These are phyloP conservation scores for Drosophila pseudoobscura DNA, from an alignment of 1,140 invertebrate genomes.

Conservation along the genomic window DNA sequence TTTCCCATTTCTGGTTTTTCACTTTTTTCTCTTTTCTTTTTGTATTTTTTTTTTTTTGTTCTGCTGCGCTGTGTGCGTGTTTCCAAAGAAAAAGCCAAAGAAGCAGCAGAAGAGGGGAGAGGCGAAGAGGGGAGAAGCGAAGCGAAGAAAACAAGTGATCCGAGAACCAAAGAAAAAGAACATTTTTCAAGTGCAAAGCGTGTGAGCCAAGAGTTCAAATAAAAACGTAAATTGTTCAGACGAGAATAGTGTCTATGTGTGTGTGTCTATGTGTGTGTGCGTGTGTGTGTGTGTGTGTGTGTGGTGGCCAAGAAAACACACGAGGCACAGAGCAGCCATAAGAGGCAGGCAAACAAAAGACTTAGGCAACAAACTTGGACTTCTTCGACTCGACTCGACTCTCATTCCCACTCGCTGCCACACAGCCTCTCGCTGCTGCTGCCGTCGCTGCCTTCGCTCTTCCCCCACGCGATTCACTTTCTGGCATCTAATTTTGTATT, in stretches of 20 bases:
- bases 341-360: constrained; percentile 61
- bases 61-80: not conserved
- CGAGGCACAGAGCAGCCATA: constrained; percentile 2
- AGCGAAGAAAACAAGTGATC: constrained; percentile 11
- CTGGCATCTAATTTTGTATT: too few relatives aligned
- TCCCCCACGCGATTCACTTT: too few relatives aligned
- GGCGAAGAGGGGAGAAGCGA: constrained; percentile 16
- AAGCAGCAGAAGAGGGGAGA: not conserved
- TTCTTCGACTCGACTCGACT: not conserved
- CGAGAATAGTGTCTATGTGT: not conserved
- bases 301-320: constrained; percentile 24
- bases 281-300: constrained; percentile 6
- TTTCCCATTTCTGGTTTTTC: constrained; percentile 27
- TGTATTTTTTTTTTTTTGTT: constrained; percentile 1
- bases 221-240: constrained; percentile 56
- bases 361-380: constrained; percentile 74
- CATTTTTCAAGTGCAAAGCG: constrained; percentile 71
- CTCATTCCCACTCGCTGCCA: constrained; percentile 7
- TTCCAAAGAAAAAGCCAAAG: constrained; percentile 14
- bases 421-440: too few relatives aligned
- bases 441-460: too few relatives aligned
- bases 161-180: constrained; percentile 31
- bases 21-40: constrained; percentile 23
- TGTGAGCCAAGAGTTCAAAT: constrained; percentile 71
- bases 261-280: constrained; percentile 6